A percentile compares a stretch with the other conserved stretches of the same genome.
These are phyloP conservation scores for Podarcis muralis DNA, from an alignment of 2,113 vertebrate genomes.

Conservation along the genomic window DNA sequence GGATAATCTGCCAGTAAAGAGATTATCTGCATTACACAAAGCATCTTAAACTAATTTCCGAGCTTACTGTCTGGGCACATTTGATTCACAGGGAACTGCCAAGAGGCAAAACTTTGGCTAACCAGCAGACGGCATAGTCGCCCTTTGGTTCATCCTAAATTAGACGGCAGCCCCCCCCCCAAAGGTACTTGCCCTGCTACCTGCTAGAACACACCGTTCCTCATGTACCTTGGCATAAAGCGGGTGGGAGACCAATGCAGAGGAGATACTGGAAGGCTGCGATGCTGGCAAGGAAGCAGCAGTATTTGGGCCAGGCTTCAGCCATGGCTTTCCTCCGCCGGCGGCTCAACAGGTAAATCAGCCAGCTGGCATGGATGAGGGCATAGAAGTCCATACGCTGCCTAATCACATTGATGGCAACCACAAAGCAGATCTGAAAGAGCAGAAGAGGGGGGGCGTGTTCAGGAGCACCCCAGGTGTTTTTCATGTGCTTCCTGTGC, in stretches of 20 bases:
- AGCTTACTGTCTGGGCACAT: conserved; percentile 20
- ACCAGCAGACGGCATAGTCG: not conserved
- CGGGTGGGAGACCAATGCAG: conserved; percentile 79
- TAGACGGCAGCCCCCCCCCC: too few species aligned
- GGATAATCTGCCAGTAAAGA: conserved; percentile 76
- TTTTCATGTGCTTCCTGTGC: too few species aligned
- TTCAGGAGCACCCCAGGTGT: too few species aligned
- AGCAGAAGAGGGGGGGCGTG: not conserved
- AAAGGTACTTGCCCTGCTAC: not conserved
- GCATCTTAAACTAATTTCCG: conserved; percentile 24
- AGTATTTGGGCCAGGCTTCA: conserved; percentile 82
- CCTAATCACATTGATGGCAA: conserved; percentile 75
- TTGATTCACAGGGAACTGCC: conserved; percentile 3
- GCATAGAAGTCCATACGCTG: conserved; percentile 79
- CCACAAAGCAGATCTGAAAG: conserved; percentile 74
- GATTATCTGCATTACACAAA: conserved; percentile 19
- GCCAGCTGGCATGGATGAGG: conserved; percentile 70
- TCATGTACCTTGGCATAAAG: conserved; percentile 74
- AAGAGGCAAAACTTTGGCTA: not conserved
- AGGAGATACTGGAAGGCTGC: conserved; percentile 79
- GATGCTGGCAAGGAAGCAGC: conserved; percentile 79
- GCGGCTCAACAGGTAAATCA: conserved; percentile 73
- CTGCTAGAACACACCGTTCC: not conserved
- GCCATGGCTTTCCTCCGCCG: conserved; percentile 80
- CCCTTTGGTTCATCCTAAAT: not conserved